Base-by-base conservation (phyloP, 1,140 invertebrate species). In the Pseudoatta argentina region DNA sequence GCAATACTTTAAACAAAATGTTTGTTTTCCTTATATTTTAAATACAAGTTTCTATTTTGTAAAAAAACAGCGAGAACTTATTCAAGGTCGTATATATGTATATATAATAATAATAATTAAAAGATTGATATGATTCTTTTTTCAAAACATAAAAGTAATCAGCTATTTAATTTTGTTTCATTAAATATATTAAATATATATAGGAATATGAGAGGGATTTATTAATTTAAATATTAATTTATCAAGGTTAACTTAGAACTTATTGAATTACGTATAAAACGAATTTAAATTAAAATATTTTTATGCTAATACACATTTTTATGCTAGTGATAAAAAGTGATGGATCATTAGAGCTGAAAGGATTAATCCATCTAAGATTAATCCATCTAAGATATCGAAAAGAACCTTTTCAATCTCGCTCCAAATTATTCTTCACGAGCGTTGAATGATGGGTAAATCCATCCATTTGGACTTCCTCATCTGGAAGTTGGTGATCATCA, bases 401-500 rank as follows among this genome's bases (percentile, higher is more conserved):
- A 59, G n/a, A 18, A 8, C 8, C 30, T 39, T 53, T 66, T 16
- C 48, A 48, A 51, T 64, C 30, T 66, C 18, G 16, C 39, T 24
- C 55, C 55, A 59, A 73, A 81, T 71, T 71, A 71, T 44, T 57
- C 3, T 21, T 69, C 21, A n/a, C 27, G 16, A 55, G 8, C 27
- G 48, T 3, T 24, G 64, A 55, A 69, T 7, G 34, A 14, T 39
- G 24, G 12, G 14, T 59, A 39, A 72, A 61, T 72, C 51, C 53
- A 30, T 82, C 16, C 21, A 72, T 82, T 73, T 24, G 67, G 12
- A 59, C 73, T 73, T 18, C 8, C 53, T 73, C 67, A 75, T 83
- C 27, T 61, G 79, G 24, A 75, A 83, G 69, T 83, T 55, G 39
- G 69, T 6, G 55, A 83, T 83, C 69, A 73, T 83, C 79, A 73